Conservation (phyloP, 2,888 invertebrate genomes). For the Diogma glabrata region DNA sequence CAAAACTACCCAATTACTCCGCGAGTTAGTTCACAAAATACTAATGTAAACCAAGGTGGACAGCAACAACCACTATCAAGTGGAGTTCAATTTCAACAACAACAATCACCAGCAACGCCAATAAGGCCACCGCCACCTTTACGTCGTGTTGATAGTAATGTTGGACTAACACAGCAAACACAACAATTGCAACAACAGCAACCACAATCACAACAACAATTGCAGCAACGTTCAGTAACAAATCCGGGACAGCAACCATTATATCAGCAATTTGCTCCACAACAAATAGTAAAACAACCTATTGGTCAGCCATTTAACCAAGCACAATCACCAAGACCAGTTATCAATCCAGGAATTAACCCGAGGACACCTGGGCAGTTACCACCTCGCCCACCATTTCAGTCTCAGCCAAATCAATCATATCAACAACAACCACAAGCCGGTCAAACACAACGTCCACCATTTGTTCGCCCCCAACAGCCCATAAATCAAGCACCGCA, state of each 20-base stretch:
- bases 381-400: slow-evolving; percentile 27
- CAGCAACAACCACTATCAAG: slow-evolving; percentile 26
- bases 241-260: background rate
- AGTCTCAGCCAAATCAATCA: slow-evolving; percentile 23
- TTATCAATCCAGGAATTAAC: slow-evolving; percentile 4
- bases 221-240: slow-evolving; percentile 5
- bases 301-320: slow-evolving; percentile 19
- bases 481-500: slow-evolving; percentile 5
- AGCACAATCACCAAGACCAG: slow-evolving; percentile 16
- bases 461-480: slow-evolving; percentile 10
- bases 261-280: slow-evolving; percentile 2
- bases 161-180: slow-evolving; percentile 22
- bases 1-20: no score
- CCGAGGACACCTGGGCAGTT: slow-evolving; percentile 22
- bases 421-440: slow-evolving; percentile 21
- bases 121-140: slow-evolving; percentile 6
- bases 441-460: slow-evolving; percentile 10
- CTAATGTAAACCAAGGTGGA: slow-evolving; percentile 27
- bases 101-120: slow-evolving; percentile 14
- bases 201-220: slow-evolving; percentile 16
- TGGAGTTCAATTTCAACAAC: slow-evolving; percentile 9
- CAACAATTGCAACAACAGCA: slow-evolving; percentile 17
- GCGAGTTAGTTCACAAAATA: slow-evolving; percentile 25
- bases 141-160: slow-evolving; percentile 6
- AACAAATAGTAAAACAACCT: slow-evolving; percentile 8